Conservation (phyloP, 2,888 invertebrate genomes). For the Pachydiplax longipennis region DNA sequence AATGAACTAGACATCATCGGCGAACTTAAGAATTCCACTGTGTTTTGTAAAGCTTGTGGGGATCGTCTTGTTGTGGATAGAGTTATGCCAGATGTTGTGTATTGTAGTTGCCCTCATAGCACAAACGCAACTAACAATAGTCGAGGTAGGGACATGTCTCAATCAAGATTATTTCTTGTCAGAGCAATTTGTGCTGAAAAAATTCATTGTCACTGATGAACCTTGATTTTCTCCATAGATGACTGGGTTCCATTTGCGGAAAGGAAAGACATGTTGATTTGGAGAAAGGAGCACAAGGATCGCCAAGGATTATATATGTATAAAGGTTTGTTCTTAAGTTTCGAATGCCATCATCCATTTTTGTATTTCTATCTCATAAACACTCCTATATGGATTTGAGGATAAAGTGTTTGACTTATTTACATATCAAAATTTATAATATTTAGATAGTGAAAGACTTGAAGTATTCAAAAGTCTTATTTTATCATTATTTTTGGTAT, state of each 20-base stretch:
- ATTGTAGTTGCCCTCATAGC: conserved; percentile 60
- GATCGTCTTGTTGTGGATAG: conserved; percentile 60
- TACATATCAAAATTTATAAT: too few species aligned
- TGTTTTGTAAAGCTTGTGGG: conserved; percentile 63
- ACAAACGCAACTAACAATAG: conserved; percentile 49
- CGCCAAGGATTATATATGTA: conserved; percentile 78
- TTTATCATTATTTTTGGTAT: too few species aligned
- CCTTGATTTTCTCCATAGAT: conserved; percentile 50
- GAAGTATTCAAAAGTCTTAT: too few species aligned
- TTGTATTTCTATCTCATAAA: neutral
- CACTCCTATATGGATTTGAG: neutral
- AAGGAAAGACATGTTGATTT: conserved; percentile 79
- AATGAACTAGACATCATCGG: conserved; percentile 68
- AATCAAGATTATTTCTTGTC: neutral
- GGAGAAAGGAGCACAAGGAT: conserved; percentile 71
- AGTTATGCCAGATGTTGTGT: conserved; percentile 59
- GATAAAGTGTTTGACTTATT: neutral
- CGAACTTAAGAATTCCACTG: conserved; percentile 63
- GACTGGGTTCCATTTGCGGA: conserved; percentile 83
- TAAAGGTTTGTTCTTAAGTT: conserved; percentile 65
- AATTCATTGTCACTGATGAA: neutral
- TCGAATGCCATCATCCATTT: too few species aligned
- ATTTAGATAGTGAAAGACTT: too few species aligned
- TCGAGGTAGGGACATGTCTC: conserved; percentile 49
- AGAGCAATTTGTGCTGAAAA: neutral